phyloP scores from a whole-genome alignment of 2,888 invertebrate genomes.

The Lasioglossum zephyrum region DNA sequence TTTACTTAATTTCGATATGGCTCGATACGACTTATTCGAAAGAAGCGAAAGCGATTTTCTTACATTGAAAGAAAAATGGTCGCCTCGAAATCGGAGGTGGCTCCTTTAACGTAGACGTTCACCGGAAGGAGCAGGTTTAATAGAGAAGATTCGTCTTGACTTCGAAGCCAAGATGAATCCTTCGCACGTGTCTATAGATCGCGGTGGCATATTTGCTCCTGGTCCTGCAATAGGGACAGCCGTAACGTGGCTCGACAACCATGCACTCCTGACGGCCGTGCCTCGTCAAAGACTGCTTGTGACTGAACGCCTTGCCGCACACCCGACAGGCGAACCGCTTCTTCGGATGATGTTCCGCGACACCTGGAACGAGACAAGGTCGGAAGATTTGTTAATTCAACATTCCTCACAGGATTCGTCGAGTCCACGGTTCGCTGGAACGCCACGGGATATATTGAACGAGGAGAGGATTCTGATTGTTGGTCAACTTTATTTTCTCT shows the following conservation, averaged over 20 bases:
- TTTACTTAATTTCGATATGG: too few relatives aligned
- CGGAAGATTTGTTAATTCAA: slow-evolving; percentile 31
- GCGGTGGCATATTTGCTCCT: slow-evolving; percentile 73
- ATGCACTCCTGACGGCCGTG: slow-evolving; percentile 20
- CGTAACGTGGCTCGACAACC: slow-evolving; percentile 31
- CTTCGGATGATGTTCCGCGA: not conserved
- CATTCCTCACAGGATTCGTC: not conserved
- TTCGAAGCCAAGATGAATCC: slow-evolving; percentile 69
- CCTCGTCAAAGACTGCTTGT: slow-evolving; percentile 2
- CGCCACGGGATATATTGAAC: not conserved
- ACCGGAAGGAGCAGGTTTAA: not conserved
- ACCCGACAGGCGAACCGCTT: slow-evolving; percentile 21
- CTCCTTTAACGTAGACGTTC: too few relatives aligned
- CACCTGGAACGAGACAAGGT: slow-evolving; percentile 48
- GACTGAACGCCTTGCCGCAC: slow-evolving; percentile 7
- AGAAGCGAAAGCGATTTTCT: too few relatives aligned
- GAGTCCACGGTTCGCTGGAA: slow-evolving; percentile 8
- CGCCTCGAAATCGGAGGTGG: too few relatives aligned
- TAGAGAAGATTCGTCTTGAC: slow-evolving; percentile 29
- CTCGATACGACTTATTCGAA: too few relatives aligned
- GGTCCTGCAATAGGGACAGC: slow-evolving; percentile 73
- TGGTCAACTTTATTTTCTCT: slow-evolving; percentile 38
- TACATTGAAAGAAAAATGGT: too few relatives aligned
- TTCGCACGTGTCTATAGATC: slow-evolving; percentile 78
- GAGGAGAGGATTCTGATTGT: slow-evolving; percentile 22